A percentile compares a stretch with the other conserved stretches of the same genome.
Evolutionary conservation across 2,888 invertebrate species (phyloP).

Genomic region (Nasonovia ribisnigri): DNA sequence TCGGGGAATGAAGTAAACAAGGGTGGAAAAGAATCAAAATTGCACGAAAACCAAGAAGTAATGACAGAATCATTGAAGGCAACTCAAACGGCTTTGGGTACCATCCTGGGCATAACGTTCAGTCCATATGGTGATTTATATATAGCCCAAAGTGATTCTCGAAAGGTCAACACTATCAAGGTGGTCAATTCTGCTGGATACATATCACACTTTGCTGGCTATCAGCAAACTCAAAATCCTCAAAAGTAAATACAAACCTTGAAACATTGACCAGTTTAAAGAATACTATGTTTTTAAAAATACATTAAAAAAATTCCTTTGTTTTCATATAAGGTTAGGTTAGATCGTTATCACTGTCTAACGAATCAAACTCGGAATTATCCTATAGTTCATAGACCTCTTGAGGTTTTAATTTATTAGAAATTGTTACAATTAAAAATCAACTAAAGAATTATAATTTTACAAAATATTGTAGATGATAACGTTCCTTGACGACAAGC

Average conservation of each 20-base stretch:
- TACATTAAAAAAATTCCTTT: too few relatives aligned
- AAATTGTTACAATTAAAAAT: too few relatives aligned
- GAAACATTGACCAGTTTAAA: neutral
- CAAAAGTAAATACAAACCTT: slow-evolving; percentile 67
- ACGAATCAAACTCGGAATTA: too few relatives aligned
- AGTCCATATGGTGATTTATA: slow-evolving; percentile 92
- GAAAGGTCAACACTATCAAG: slow-evolving; percentile 84
- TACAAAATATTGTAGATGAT: too few relatives aligned
- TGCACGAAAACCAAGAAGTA: slow-evolving; percentile 46
- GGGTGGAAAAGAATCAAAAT: slow-evolving; percentile 60
- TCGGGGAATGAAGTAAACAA: slow-evolving; percentile 71
- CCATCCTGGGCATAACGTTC: slow-evolving; percentile 90
- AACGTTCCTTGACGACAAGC: too few relatives aligned
- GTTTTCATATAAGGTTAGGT: too few relatives aligned
- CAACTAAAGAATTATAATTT: too few relatives aligned
- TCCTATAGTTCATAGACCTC: too few relatives aligned
- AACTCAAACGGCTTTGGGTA: slow-evolving; percentile 79
- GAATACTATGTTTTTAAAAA: neutral
- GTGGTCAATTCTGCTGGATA: slow-evolving; percentile 91
- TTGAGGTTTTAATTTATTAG: too few relatives aligned
- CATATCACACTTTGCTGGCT: slow-evolving; percentile 93
- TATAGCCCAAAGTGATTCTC: slow-evolving; percentile 92
- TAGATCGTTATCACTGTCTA: too few relatives aligned
- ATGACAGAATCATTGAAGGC: slow-evolving; percentile 69
- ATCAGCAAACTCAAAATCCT: slow-evolving; percentile 73